phyloP scores from a whole-genome alignment of 2,797 vertebrate species.

The Masticophis lateralis region DNA sequence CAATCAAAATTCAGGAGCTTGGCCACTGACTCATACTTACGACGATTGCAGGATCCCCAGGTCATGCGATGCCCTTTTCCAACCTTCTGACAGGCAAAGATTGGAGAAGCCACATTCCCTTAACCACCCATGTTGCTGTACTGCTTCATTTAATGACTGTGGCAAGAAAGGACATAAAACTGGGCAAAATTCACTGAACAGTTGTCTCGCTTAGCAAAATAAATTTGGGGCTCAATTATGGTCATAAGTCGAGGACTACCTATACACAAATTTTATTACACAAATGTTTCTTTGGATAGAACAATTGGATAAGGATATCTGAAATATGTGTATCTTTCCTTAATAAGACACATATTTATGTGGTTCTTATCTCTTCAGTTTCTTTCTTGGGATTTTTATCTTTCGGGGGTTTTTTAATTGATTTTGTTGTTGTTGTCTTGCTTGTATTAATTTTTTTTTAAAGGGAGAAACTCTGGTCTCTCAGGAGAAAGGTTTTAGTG shows the following conservation, averaged over 20 bases:
- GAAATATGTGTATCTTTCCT: neutral
- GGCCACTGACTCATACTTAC: neutral
- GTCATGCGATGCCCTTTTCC: neutral
- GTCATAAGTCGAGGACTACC: neutral
- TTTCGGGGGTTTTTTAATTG: neutral
- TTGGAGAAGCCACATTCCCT: too few species aligned
- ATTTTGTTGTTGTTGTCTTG: neutral
- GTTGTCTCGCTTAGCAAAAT: neutral
- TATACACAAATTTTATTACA: neutral
- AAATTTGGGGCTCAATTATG: neutral
- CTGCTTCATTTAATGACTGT: neutral
- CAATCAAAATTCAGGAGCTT: neutral
- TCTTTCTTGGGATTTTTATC: neutral
- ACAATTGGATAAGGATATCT: neutral
- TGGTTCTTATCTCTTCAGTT: neutral
- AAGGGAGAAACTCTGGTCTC: neutral
- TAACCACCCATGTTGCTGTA: neutral
- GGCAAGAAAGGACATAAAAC: neutral
- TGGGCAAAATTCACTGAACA: neutral
- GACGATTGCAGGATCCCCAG: fast-evolving
- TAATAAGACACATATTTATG: neutral
- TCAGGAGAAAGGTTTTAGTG: neutral
- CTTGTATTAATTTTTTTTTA: neutral
- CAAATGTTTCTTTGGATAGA: neutral
- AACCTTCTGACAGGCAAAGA: neutral